Evolutionary conservation across 2,113 vertebrate genomes (phyloP), one percentile per base, ranked within the genome.

Genomic region (Hepsetus odoe): DNA sequence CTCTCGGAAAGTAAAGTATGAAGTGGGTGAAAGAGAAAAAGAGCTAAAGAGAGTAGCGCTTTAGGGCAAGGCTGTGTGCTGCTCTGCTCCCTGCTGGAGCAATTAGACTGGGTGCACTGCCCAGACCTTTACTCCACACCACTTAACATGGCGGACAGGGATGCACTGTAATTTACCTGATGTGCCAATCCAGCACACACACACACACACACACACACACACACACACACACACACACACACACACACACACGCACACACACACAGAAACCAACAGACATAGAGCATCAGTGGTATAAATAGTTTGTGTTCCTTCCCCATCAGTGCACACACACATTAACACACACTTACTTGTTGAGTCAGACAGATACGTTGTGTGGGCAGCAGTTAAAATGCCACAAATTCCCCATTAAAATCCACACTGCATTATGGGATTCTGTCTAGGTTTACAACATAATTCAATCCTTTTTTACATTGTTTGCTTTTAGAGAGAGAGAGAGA

Each of bases 1-100:
- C 6, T 5, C 1, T 64, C 32, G 7, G 14, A 70, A n/a, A 10
- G 51, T 32, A 16, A 78, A 14, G 80, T 14, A 64, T 81, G 84
- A 80, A 40, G 74, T 51, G 0, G 9, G 46, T 72, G 51, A 72
- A 72, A n/a, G 69, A 72, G 69, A 33, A 55, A 55, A 11, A 18
- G 42, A 76, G 44, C 56, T 56, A 49, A 74, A 33, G 30, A 49
- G 68, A 28, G 42, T 32, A 11, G 65, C 24, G n/a, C 16, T 65
- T 0, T 4, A 13, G 51, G 24, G 59, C 28, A 32, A 2, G 5
- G 16, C 28, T 7, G 1, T 18, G 28, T 18, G 18, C 61, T 64
- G 18, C 61, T 35, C 32, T 4, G 20, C 61, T 64, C 16, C 61
- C 61, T 64, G 32, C 61, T 64, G 61, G 18, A 64, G 61, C 32